These are phyloP conservation scores for Wasmannia auropunctata DNA, from an alignment of 1,140 invertebrate species.

Conservation along the genomic window DNA sequence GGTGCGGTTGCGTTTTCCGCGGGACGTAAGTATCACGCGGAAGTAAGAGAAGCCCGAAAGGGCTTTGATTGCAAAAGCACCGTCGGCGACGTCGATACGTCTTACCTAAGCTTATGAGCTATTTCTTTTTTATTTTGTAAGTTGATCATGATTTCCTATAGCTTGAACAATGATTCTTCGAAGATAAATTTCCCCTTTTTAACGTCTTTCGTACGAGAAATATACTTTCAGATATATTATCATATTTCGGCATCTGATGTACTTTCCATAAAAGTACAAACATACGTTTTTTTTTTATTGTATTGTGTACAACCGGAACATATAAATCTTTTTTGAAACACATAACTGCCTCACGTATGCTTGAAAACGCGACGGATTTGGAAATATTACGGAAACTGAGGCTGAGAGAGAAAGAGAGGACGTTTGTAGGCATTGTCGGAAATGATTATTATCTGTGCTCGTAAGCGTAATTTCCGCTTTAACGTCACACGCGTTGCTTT, in stretches of 20 bases:
- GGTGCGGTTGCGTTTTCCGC: slow-evolving; percentile 36
- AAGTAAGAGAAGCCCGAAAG: slow-evolving; percentile 49
- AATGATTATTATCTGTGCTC: slow-evolving; percentile 50
- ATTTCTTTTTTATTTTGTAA: slow-evolving; percentile 13
- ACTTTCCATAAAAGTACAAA: neutral
- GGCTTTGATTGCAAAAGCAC: neutral
- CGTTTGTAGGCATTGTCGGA: slow-evolving; percentile 31
- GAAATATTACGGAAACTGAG: slow-evolving; percentile 18
- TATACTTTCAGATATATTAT: neutral
- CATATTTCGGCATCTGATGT: neutral
- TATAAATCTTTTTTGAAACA: slow-evolving; percentile 10
- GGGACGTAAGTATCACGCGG: slow-evolving; percentile 26
- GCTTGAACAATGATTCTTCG: neutral
- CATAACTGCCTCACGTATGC: neutral
- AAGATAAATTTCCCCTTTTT: neutral
- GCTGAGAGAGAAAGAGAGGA: neutral
- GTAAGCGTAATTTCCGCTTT: slow-evolving; percentile 47
- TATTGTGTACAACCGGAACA: neutral
- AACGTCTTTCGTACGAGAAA: neutral
- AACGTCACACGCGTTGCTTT: slow-evolving; percentile 65
- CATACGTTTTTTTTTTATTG: neutral
- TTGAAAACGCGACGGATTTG: neutral
- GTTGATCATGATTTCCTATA: slow-evolving; percentile 1
- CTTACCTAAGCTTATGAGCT: slow-evolving; percentile 33
- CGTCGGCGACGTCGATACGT: neutral